These are phyloP conservation scores for Clamator glandarius DNA, from an alignment of 2,797 vertebrate species.

Conservation along the genomic window DNA sequence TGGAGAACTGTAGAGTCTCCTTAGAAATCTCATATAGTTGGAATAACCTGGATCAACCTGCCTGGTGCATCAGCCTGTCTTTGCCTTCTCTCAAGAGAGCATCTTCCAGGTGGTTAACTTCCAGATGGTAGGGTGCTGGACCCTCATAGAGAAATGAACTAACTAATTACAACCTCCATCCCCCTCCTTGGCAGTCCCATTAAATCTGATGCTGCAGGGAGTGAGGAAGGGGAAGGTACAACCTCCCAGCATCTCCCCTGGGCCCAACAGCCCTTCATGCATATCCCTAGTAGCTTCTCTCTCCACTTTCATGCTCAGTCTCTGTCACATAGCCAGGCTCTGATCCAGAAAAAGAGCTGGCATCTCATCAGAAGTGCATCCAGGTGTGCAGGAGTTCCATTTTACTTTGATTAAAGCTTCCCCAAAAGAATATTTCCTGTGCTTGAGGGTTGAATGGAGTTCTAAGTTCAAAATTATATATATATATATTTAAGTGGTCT, in stretches of 20 bases:
- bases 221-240: neutral
- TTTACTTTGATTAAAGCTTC: neutral
- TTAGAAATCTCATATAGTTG: neutral
- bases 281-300: neutral
- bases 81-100: neutral
- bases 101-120: neutral
- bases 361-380: neutral
- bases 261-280: neutral
- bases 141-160: neutral
- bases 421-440: neutral
- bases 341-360: neutral
- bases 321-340: neutral
- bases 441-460: neutral
- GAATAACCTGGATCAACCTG: neutral
- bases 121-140: neutral
- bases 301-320: neutral
- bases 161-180: neutral
- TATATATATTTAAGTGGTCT: neutral
- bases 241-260: neutral
- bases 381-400: fast-evolving
- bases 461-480: neutral
- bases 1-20: neutral
- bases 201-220: neutral
- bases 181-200: neutral
- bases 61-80: neutral